Percentiles rank a stretch among this genome's conserved stretches.
phyloP scores from a whole-genome alignment of 2,797 vertebrate species.

The Perdix hodgsoniae region DNA sequence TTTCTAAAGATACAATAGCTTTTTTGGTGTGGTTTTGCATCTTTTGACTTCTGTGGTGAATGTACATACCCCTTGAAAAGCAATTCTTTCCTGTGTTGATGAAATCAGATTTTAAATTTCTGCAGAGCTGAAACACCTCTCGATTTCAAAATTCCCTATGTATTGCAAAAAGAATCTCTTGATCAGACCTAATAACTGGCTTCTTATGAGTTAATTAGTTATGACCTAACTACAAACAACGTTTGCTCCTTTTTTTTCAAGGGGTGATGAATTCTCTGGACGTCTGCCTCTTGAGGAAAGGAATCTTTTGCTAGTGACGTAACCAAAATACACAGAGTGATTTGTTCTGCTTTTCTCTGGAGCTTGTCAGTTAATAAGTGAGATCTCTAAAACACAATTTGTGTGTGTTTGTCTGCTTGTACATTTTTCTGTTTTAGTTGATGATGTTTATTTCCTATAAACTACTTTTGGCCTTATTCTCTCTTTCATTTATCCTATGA shows the following conservation, averaged over 20 bases:
- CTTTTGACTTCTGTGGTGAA: background rate
- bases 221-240: background rate
- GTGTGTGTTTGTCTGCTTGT: background rate
- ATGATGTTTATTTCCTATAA: background rate
- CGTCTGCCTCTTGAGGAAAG: background rate
- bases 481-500: background rate
- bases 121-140: background rate
- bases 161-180: background rate
- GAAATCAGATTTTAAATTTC: background rate
- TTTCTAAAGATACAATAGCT: background rate
- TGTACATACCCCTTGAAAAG: background rate
- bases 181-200: background rate
- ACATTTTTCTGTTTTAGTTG: background rate
- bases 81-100: background rate
- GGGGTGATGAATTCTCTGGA: background rate
- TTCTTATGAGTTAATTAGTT: background rate
- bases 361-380: background rate
- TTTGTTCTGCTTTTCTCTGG: background rate
- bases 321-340: background rate
- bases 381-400: background rate
- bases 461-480: background rate
- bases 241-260: rapidly evolving
- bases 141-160: background rate
- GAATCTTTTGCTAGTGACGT: background rate
- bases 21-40: background rate